Evolutionary conservation across 2,113 vertebrate genomes (phyloP), one percentile per base, ranked within the genome.

Genomic region (Lichenostomus cassidix): DNA sequence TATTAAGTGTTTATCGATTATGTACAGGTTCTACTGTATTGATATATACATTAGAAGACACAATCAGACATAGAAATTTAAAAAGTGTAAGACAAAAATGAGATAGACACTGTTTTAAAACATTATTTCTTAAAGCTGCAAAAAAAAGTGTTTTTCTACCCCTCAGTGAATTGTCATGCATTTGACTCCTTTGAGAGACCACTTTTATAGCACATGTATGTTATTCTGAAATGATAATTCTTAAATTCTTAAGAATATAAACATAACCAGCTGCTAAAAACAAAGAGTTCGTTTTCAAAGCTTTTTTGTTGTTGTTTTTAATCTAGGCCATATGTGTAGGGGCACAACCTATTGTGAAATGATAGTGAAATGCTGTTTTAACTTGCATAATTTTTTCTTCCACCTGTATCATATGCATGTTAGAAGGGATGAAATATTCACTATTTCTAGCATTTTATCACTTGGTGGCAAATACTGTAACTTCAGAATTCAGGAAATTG

Each of bases 31-130:
- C 22, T 71, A 1, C 8, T 33, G 8, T 37, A 4, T 3, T 0
- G 2, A 15, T 44, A 5, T 1, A 8, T 44, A 5, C 1, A 0
- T 13, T 74, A 10, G 29, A 25, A 67, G 46, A 2, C 8, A 11
- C 37, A 8, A 8, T 37, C 7, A n/a, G n/a, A 35, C 21, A 1
- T 2, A 33, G 7, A 35, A 68, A 8, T 25, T 41, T 23, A 70
- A 14, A 70, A 22, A 23, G 8, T 3, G 5, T 47, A 42, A 75
- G 27, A 7, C 4, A 15, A 81, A 62, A 9, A 22, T 52, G 3
- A 70, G 75, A 12, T 25, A 63, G 35, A 10, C 2, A 5, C 1
- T 18, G 1, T 14, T 71, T 63, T 3, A 37, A 67, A 56, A 2
- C 4, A 5, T 2, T 42, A 2, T 23, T 58, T 67, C 31, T 46